A percentile compares a stretch with the other conserved stretches of the same genome.
These are phyloP conservation scores for Arnoldichthys spilopterus DNA, from an alignment of 2,797 vertebrate genomes.

Conservation along the genomic window DNA sequence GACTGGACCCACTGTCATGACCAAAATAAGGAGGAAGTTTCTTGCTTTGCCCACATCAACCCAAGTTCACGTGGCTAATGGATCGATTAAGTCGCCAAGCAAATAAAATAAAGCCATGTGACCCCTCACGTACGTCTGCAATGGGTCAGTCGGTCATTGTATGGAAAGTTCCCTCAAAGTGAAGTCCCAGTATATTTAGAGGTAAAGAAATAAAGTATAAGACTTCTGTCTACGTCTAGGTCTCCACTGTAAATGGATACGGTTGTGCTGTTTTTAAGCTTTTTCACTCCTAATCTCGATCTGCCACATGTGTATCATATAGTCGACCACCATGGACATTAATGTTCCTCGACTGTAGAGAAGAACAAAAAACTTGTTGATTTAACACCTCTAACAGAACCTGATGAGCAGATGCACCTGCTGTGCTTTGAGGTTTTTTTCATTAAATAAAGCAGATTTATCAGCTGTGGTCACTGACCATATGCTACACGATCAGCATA, in stretches of 20 bases:
- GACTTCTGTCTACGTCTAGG: slow-evolving; percentile 11
- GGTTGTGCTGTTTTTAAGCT: neutral
- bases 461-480: neutral
- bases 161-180: slow-evolving; percentile 20
- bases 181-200: slow-evolving; percentile 31
- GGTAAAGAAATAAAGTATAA: slow-evolving; percentile 7
- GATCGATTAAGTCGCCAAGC: neutral
- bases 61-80: slow-evolving; percentile 29
- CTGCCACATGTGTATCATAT: neutral
- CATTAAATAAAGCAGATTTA: neutral
- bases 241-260: neutral
- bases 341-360: neutral
- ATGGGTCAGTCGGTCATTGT: neutral
- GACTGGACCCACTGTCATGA: slow-evolving; percentile 29
- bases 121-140: slow-evolving; percentile 16
- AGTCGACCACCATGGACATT: neutral
- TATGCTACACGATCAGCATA: neutral
- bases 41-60: slow-evolving; percentile 30
- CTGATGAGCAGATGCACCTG: neutral
- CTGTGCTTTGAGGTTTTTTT: neutral
- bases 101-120: slow-evolving; percentile 33
- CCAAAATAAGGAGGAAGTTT: slow-evolving; percentile 37
- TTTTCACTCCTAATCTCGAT: neutral
- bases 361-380: neutral
- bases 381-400: neutral